Evolutionary conservation across 2,888 invertebrate genomes (phyloP).

Genomic region (Tipula unca): DNA sequence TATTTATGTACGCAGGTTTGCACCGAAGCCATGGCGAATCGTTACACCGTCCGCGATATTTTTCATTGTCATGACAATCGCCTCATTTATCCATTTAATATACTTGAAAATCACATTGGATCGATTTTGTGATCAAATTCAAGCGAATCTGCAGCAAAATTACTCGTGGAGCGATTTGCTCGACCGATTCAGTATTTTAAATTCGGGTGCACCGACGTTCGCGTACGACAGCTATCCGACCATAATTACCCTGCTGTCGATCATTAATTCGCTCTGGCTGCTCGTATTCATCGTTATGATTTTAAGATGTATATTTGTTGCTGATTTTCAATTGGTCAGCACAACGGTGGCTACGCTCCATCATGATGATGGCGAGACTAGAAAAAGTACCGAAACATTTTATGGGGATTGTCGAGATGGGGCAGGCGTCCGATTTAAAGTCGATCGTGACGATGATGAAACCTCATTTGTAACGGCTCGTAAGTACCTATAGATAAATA

Average conservation of each 20-base stretch:
- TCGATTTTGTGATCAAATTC: not conserved
- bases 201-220: not conserved
- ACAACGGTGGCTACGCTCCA: not conserved
- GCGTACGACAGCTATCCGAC: not conserved
- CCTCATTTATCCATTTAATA: not conserved
- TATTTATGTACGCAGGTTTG: not conserved
- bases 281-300: not conserved
- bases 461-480: not conserved
- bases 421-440: not conserved
- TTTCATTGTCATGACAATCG: not conserved
- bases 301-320: not conserved
- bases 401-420: not conserved
- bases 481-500: not conserved
- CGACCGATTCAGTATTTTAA: not conserved
- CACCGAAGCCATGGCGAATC: not conserved
- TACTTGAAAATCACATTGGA: not conserved
- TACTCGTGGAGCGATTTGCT: not conserved
- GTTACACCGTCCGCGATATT: not conserved
- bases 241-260: not conserved
- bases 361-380: not conserved
- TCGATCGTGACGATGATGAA: not conserved
- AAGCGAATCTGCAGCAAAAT: not conserved
- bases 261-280: not conserved
- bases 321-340: not conserved
- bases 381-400: not conserved